Base-by-base conservation (phyloP, 2,888 invertebrate genomes). In the Chrysolina oricalcia region DNA sequence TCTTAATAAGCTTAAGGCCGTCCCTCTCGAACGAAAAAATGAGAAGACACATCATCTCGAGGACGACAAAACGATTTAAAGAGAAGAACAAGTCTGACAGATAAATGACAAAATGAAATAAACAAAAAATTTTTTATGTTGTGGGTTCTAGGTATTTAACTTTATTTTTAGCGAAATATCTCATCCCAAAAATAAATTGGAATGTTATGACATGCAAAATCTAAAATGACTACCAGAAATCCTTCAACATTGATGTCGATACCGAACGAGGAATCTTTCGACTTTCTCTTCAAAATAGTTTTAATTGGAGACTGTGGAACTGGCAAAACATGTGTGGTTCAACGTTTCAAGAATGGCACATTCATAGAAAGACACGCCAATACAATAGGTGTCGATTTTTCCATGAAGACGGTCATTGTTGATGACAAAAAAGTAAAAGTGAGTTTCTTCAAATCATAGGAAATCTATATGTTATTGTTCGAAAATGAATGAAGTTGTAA, bases 321-420 rank as follows among this genome's bases (percentile, higher is more conserved):
- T 43, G 96, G 97, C 40, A 98, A 98, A 91, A 98, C 97, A 78
- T 98, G 94, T 92, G 96, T 98, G 81, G 97, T 98, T 75, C 98
- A 98, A 89, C 93, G 98, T 83, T 96, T 98, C 89, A 97, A 97
- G 89, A 97, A 97, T 77, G 98, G 98, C 76, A 97, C 96, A 83
- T 98, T 97, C 87, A 94, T 97, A 81, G 98, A 98, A 90, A 92
- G 96, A 81, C 97, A 98, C 90, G 97, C 97, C 75, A 98, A 96
- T 87, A 98, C 98, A 65, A 98, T 98, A 87, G 98, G 98, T 79
- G 98, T 98, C 73, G 98, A 98, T 90, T 98, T 98, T 91, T 98
- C 98, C 77, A 98, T 98, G 98, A 98, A 98, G 92, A 98, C 98
- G 70, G 92, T 98, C 53, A 92, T 95, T 81, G 94, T 98, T 65